Base-by-base conservation (phyloP, 1,140 invertebrate genomes). In the Drosophila micromelanica region DNA sequence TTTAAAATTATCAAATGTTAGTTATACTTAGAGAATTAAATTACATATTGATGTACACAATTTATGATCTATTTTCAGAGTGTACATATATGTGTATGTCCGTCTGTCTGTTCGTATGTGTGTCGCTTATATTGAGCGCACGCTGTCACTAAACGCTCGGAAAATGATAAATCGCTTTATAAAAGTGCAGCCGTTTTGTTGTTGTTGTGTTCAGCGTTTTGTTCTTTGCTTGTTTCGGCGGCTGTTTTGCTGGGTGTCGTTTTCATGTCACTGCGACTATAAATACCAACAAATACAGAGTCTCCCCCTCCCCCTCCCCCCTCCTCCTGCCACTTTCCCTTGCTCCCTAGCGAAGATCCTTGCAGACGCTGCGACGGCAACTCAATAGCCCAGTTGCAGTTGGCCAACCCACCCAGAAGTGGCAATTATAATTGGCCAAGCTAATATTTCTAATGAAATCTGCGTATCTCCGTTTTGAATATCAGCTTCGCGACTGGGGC, bases 141-240 rank as follows among this genome's bases (percentile, higher is more conserved):
- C 43, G 76, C 79, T 90, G 82, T 84, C 82, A 90, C 68, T 90
- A 87, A 90, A 82, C 77, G 79, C 82, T 82, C 68, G 76, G 56
- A 77, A 77, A 82, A 90, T 90, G 87, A 90, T 90, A 90, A 90
- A 90, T 90, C 79, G 79, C 78, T 90, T 90, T 90, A 90, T 84
- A 90, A 90, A 87, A 90, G 87, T 84, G 82, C 87, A 90, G 84
- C 56, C 60, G 80, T 61, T 82, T 60, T 60, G 80, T 61, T 82
- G 72, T 76, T 82, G 40, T 51, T 74, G 43, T 61, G 52, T 51
- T 56, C 43, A 23, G 49, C 56, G 55, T 64, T 71, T 61, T 68
- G 63, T 59, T 51, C 54, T 20, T 54, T 55, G 73, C 51, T 72
- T 76, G 65, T 80, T 80, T 42, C 61, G 23, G 35, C 52, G 32